Percentiles rank a stretch among this genome's conserved stretches.
These are phyloP conservation scores for Chascanopsetta lugubris DNA, from an alignment of 2,113 vertebrate genomes.

Conservation along the genomic window DNA sequence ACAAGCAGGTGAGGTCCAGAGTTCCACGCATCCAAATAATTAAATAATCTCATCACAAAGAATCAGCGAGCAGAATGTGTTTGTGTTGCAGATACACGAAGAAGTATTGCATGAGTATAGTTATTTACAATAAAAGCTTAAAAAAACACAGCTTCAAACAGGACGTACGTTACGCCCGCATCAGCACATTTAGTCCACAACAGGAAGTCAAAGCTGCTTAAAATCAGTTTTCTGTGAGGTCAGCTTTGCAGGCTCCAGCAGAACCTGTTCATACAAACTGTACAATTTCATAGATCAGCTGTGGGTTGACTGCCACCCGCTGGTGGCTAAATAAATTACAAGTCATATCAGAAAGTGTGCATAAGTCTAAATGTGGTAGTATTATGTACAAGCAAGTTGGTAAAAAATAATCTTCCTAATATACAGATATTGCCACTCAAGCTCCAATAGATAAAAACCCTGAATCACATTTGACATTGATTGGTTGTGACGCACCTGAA, in stretches of 20 bases:
- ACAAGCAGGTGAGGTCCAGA: conserved; percentile 12
- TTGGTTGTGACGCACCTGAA: conserved; percentile 22
- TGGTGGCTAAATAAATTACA: conserved; percentile 69
- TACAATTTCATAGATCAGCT: conserved; percentile 39
- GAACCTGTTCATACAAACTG: conserved; percentile 18
- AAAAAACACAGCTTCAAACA: conserved; percentile 11
- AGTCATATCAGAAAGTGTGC: conserved; percentile 42
- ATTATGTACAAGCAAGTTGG: conserved; percentile 60
- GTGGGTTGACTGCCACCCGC: conserved; percentile 48
- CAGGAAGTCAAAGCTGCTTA: neutral
- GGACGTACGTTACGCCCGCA: too few species aligned
- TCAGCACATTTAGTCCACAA: neutral
- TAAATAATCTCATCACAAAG: conserved; percentile 13
- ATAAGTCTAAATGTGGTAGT: conserved; percentile 14
- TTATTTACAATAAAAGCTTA: conserved; percentile 46
- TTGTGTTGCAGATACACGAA: conserved; percentile 19
- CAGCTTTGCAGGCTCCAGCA: conserved; percentile 29
- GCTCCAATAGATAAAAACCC: conserved; percentile 55
- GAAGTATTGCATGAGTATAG: conserved; percentile 14
- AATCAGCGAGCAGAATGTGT: neutral
- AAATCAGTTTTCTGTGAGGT: conserved; percentile 20
- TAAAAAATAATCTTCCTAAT: conserved; percentile 54
- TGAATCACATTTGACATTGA: conserved; percentile 61
- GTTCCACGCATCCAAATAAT: conserved; percentile 43
- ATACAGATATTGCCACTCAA: conserved; percentile 43